phyloP scores from a whole-genome alignment of 2,797 vertebrate species.

The Simalia tracyae region DNA sequence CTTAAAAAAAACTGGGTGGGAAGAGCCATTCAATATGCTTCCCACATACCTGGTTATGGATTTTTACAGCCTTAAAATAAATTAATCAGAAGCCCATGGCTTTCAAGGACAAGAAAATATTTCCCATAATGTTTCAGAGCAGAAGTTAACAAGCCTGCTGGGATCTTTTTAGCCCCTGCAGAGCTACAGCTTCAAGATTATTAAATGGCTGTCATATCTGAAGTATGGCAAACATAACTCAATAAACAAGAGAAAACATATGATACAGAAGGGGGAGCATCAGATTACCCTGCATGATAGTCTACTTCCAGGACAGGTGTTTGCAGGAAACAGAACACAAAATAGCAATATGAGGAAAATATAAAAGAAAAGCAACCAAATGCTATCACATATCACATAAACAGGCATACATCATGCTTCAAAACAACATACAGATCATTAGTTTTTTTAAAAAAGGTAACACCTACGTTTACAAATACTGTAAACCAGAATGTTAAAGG shows the following conservation, averaged over 20 bases:
- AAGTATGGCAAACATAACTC: slow-evolving; percentile 72
- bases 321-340: slow-evolving; percentile 59
- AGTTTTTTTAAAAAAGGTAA: background rate
- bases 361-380: slow-evolving; percentile 47
- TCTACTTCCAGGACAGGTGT: slow-evolving; percentile 71
- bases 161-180: slow-evolving; percentile 78
- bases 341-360: slow-evolving; percentile 29
- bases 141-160: slow-evolving; percentile 81
- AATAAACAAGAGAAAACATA: slow-evolving; percentile 67
- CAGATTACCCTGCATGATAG: slow-evolving; percentile 58
- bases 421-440: no score
- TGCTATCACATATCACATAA: slow-evolving; percentile 22
- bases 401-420: background rate
- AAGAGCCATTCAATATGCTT: slow-evolving; percentile 49
- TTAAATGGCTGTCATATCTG: slow-evolving; percentile 75
- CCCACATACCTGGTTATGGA: slow-evolving; percentile 56
- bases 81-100: slow-evolving; percentile 71
- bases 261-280: slow-evolving; percentile 59
- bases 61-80: slow-evolving; percentile 71
- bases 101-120: slow-evolving; percentile 71
- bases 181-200: slow-evolving; percentile 76
- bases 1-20: slow-evolving; percentile 25
- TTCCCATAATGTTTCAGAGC: slow-evolving; percentile 74
- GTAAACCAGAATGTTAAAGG: background rate
- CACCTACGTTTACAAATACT: background rate